These are phyloP conservation scores for Siphonodentalium dalli DNA, from an alignment of 2,888 invertebrate species.

Conservation along the genomic window DNA sequence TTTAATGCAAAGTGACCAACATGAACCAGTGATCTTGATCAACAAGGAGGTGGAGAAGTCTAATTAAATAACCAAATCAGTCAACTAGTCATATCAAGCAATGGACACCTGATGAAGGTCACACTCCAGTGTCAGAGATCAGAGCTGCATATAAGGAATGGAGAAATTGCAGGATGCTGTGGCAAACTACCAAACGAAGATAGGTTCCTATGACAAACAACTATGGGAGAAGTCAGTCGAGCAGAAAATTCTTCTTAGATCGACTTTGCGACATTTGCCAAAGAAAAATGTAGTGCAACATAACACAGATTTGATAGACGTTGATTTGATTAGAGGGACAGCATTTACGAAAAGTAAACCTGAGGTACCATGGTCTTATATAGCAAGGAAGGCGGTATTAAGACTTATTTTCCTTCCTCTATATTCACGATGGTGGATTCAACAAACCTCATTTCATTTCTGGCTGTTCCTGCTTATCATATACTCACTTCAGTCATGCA, in stretches of 20 bases:
- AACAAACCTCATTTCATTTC: constrained; percentile 82
- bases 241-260: constrained; percentile 77
- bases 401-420: constrained; percentile 85
- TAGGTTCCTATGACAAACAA: constrained; percentile 95
- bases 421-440: constrained; percentile 81
- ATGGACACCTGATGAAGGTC: too few relatives aligned
- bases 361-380: constrained; percentile 86
- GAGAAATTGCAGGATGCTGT: constrained; percentile 55
- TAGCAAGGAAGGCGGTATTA: constrained; percentile 82
- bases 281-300: constrained; percentile 81
- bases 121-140: too few relatives aligned
- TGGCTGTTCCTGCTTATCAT: constrained; percentile 77
- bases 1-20: too few relatives aligned
- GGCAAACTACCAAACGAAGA: constrained; percentile 67
- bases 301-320: constrained; percentile 92
- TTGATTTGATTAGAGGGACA: constrained; percentile 94
- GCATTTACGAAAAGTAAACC: constrained; percentile 96
- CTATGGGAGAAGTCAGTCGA: constrained; percentile 97
- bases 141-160: constrained; percentile 56
- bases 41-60: too few relatives aligned
- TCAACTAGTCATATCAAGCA: too few relatives aligned
- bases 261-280: constrained; percentile 76
- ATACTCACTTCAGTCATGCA: constrained; percentile 79
- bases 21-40: too few relatives aligned
- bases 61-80: too few relatives aligned